Conservation (phyloP, 2,113 vertebrate species). For the Oreochromis niloticus region DNA sequence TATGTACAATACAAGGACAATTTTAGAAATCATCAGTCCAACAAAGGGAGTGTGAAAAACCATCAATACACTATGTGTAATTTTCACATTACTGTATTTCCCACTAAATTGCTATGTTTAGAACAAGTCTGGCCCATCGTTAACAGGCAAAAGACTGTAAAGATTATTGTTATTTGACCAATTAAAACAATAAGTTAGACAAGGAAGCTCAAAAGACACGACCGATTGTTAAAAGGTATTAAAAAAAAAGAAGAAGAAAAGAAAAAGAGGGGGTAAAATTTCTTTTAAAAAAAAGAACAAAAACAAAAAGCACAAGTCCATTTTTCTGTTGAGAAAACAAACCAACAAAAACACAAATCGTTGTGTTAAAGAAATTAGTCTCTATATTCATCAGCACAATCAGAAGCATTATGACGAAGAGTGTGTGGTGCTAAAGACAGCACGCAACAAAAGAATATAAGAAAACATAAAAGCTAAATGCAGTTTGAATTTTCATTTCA, state of each 20-base stretch:
- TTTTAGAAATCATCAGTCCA: constrained; percentile 62
- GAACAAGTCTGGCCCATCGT: constrained; percentile 21
- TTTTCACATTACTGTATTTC: constrained; percentile 43
- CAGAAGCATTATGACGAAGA: constrained; percentile 45
- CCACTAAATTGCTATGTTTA: constrained; percentile 32
- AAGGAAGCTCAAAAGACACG: constrained; percentile 8
- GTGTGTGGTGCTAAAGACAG: constrained; percentile 44
- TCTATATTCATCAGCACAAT: constrained; percentile 66
- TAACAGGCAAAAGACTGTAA: constrained; percentile 13
- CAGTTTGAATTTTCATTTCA: constrained; percentile 53
- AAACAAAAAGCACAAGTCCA: neutral
- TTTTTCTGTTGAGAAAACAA: constrained; percentile 17
- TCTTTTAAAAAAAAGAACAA: neutral
- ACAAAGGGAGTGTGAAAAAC: constrained; percentile 71
- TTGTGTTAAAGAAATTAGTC: constrained; percentile 45
- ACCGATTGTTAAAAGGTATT: neutral
- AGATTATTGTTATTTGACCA: constrained; percentile 42
- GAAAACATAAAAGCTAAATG: constrained; percentile 57
- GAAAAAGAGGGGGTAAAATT: neutral
- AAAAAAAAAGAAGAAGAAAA: neutral
- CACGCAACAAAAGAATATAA: constrained; percentile 34
- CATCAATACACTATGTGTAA: constrained; percentile 52
- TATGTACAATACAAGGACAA: constrained; percentile 74
- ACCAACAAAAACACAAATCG: neutral
- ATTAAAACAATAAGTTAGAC: constrained; percentile 62